Evolutionary conservation across 2,888 invertebrate genomes (phyloP), one percentile per base, ranked within the genome.

Genomic region (Branchipolynoe longqiensis): DNA sequence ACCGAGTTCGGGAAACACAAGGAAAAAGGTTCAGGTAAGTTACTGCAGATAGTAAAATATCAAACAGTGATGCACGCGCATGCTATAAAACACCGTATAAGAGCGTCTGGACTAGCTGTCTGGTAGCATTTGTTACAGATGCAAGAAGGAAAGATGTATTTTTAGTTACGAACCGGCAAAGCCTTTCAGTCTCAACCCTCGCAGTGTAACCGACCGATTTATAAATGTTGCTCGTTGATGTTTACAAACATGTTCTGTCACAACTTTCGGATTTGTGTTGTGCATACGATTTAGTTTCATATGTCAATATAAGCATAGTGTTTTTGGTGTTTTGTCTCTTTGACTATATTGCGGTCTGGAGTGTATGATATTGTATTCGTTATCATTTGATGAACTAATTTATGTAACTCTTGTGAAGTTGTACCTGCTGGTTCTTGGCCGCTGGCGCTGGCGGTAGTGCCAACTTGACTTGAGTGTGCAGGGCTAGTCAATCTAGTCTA

Each of bases 1-100:
- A 88, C 90, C 89, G 87, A 88, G 90, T 18, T 88, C 90, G n/a
- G 90, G 90, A 64, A 90, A 89, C 84, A 90, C 91, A 83, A 90
- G 92, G 83, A 92, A 92, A 87, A 92, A 92, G 90, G 91, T 92
- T 28, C 92, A 92, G 92, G 92, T 92, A 59, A 58, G 48, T 38
- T 12, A 22, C 0, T 8, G 6, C 28, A 18, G n/a, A 12, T 54
- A 1, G 18, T 22, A 22, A 22, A 1, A 78, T 78, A 28, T 48
- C 0, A 4, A 48, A 22, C 6, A 2, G 1, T 14, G 33, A 38
- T 2, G 6, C 38, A 1, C 18, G 36, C 12, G 25, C 12, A 2
- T 36, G 36, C 36, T 36, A 18, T 12, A 33, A 69, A 2, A 22
- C 4, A 36, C 3, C 1, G 38, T 38, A 12, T 56, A 12, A n/a